phyloP scores from a whole-genome alignment of 2,797 vertebrate species.

The Gallinago stenura region DNA sequence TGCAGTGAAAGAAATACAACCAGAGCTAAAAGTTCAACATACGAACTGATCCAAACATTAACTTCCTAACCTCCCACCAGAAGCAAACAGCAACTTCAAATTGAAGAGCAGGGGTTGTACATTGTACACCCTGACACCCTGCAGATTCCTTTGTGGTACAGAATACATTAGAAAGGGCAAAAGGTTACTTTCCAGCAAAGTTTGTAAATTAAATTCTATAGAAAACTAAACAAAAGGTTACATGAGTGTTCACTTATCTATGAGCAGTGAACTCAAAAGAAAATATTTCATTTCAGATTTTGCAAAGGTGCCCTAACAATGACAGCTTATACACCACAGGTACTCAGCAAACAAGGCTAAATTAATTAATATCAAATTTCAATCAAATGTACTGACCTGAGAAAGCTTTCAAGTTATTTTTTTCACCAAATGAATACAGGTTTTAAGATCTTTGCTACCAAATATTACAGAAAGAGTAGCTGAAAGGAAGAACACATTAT shows the following conservation, averaged over 20 bases:
- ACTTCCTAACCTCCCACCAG: not conserved
- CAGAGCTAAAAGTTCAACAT: not conserved
- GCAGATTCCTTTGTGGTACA: slow-evolving; percentile 29
- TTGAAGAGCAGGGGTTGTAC: not conserved
- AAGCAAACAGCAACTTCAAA: not conserved
- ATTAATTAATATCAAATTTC: slow-evolving; percentile 40
- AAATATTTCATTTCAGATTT: slow-evolving; percentile 34
- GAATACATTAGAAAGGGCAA: slow-evolving; percentile 56
- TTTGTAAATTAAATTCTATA: slow-evolving; percentile 53
- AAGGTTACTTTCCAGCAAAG: slow-evolving; percentile 54
- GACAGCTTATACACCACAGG: not conserved
- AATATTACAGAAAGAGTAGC: not conserved
- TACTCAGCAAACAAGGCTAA: not conserved
- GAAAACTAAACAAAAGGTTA: slow-evolving; percentile 54
- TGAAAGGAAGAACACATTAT: not conserved
- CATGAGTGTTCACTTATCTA: not conserved
- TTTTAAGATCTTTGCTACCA: not conserved
- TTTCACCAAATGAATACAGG: not conserved
- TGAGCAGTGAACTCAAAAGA: not conserved
- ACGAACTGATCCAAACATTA: not conserved
- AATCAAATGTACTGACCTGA: not conserved
- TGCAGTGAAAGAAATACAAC: not conserved
- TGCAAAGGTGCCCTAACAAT: not conserved
- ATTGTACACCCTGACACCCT: not conserved
- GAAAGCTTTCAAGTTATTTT: not conserved